Percentiles rank a stretch among this genome's conserved stretches.
phyloP scores from a whole-genome alignment of 1,140 invertebrate species.

The Camponotus pennsylvanicus region DNA sequence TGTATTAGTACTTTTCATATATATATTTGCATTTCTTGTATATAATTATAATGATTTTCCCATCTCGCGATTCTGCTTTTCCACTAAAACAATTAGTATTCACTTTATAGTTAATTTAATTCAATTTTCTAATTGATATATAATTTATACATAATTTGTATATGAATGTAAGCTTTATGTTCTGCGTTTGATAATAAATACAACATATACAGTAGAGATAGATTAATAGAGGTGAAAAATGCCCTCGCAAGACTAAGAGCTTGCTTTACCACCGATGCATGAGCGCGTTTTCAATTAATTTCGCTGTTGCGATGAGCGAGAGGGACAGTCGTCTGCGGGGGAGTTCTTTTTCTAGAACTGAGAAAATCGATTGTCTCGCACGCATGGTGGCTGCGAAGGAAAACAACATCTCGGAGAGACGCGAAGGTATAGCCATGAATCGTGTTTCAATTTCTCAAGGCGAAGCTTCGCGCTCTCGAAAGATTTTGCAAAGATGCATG shows the following conservation, averaged over 20 bases:
- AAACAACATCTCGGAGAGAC: slow-evolving; percentile 41
- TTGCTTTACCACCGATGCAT: not conserved
- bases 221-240: not conserved
- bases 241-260: not conserved
- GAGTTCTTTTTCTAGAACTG: not conserved
- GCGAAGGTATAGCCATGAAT: slow-evolving; percentile 40
- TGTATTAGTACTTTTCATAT: not conserved
- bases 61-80: not conserved
- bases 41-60: not conserved
- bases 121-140: not conserved
- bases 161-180: not conserved
- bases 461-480: slow-evolving; percentile 16
- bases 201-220: not conserved
- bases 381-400: slow-evolving; percentile 19
- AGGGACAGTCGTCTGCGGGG: not conserved
- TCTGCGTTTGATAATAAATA: slow-evolving; percentile 12
- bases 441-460: slow-evolving; percentile 52
- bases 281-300: slow-evolving; percentile 27
- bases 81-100: not conserved
- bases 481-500: slow-evolving; percentile 59
- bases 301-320: not conserved
- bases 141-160: too few species aligned
- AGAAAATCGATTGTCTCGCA: slow-evolving; percentile 52
- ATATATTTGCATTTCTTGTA: not conserved
- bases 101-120: not conserved